Evolutionary conservation across 2,888 invertebrate species (phyloP).

Genomic region (Lepetodrilus schrolli): DNA sequence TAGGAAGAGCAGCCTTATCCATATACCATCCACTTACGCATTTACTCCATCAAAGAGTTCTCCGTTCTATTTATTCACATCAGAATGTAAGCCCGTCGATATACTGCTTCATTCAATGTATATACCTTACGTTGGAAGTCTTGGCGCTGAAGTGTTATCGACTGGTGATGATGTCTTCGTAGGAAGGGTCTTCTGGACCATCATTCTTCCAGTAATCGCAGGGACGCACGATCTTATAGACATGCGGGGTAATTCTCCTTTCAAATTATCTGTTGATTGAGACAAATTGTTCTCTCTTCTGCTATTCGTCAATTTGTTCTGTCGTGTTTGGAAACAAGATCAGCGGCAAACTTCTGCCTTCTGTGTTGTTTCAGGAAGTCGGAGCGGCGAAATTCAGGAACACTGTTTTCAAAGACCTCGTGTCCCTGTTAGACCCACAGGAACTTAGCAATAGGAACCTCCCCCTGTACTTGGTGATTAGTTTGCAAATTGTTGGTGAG

Average conservation of each 20-base stretch:
- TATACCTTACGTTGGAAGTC: too few species aligned
- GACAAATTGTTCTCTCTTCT: conserved; percentile 26
- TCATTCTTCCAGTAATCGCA: conserved; percentile 23
- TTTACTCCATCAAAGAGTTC: too few species aligned
- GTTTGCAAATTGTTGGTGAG: background rate
- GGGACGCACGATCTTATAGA: conserved; percentile 12
- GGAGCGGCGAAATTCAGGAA: background rate
- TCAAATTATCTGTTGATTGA: conserved; percentile 24
- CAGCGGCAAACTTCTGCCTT: background rate
- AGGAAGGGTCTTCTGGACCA: conserved; percentile 5
- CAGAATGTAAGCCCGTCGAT: too few species aligned
- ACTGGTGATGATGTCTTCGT: background rate
- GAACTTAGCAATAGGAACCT: background rate
- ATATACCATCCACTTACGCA: too few species aligned
- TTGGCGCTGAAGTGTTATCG: background rate
- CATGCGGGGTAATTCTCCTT: conserved; percentile 24
- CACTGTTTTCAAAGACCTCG: background rate
- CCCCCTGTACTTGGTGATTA: background rate
- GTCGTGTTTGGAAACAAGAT: conserved; percentile 17
- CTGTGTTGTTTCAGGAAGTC: background rate
- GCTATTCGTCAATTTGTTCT: conserved; percentile 26
- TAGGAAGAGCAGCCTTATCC: too few species aligned
- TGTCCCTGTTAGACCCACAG: background rate
- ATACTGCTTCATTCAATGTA: too few species aligned
- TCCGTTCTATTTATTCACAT: too few species aligned